phyloP scores from a whole-genome alignment of 2,888 invertebrate genomes.

The Phortica okadai region DNA sequence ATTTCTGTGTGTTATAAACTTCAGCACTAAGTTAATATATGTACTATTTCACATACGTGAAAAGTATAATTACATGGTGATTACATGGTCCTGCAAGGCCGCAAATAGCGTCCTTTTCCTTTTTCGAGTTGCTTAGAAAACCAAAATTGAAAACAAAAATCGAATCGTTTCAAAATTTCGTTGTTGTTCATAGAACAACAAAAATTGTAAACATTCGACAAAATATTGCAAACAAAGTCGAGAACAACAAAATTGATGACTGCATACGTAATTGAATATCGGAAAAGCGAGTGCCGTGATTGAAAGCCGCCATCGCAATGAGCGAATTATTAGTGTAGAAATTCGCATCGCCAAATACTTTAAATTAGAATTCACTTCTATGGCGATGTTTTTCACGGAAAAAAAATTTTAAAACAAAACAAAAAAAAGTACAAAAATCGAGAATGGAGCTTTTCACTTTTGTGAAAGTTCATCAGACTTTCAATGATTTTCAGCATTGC shows the following conservation, averaged over 20 bases:
- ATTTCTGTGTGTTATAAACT: too few relatives aligned
- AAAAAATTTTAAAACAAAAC: too few relatives aligned
- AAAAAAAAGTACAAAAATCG: background rate
- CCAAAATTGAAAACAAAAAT: slow-evolving; percentile 1
- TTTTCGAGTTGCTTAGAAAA: background rate
- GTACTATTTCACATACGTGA: too few relatives aligned
- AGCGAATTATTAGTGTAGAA: background rate
- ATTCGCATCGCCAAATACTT: slow-evolving; percentile 11
- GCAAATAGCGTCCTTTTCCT: too few relatives aligned
- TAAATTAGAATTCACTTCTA: background rate
- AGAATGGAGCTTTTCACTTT: slow-evolving; percentile 9
- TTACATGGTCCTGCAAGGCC: too few relatives aligned
- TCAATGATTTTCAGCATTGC: background rate
- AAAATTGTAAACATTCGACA: slow-evolving; percentile 4
- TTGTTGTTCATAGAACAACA: background rate
- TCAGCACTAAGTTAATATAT: too few relatives aligned
- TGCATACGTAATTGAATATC: slow-evolving; percentile 26
- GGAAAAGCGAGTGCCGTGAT: background rate
- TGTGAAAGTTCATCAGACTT: slow-evolving; percentile 1
- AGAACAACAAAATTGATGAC: slow-evolving; percentile 2
- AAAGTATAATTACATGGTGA: too few relatives aligned
- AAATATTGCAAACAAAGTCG: background rate
- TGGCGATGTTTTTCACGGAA: too few relatives aligned
- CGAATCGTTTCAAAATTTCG: slow-evolving; percentile 6
- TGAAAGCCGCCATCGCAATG: background rate